These are phyloP conservation scores for Mercenaria mercenaria DNA, from an alignment of 1,140 invertebrate genomes.

Conservation along the genomic window DNA sequence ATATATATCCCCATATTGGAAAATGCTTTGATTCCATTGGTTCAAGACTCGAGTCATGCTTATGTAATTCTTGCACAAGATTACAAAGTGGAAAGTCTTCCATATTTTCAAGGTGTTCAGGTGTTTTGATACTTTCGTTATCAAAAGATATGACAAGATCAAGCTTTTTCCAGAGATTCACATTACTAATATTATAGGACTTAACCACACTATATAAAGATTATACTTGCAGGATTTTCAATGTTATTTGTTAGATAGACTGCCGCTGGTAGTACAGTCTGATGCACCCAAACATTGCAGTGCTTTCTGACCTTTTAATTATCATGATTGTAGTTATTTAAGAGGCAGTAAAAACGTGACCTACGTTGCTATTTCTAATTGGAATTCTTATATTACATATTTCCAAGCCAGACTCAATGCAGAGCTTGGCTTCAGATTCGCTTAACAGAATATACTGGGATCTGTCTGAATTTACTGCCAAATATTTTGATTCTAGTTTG, in stretches of 20 bases:
- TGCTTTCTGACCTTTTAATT: neutral
- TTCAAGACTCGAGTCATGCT: too few relatives aligned
- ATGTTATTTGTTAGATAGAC: neutral
- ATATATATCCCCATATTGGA: too few relatives aligned
- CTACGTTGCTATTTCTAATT: neutral
- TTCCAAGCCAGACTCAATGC: neutral
- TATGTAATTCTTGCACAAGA: neutral
- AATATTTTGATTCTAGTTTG: neutral
- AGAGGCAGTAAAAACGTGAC: too few relatives aligned
- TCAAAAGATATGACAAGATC: neutral
- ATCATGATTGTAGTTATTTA: too few relatives aligned
- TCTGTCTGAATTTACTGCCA: neutral
- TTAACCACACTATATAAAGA: too few relatives aligned
- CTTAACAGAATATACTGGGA: neutral
- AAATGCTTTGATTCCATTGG: too few relatives aligned
- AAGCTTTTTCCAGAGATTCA: neutral
- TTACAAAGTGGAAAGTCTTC: neutral
- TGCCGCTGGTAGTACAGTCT: neutral
- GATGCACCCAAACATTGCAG: neutral
- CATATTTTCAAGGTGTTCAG: neutral
- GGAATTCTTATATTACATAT: slow-evolving; percentile 1
- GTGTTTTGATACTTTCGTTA: neutral
- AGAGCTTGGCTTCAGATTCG: neutral
- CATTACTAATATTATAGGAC: neutral
- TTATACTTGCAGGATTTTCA: neutral